Evolutionary conservation across 2,888 invertebrate genomes (phyloP).

Genomic region (Taphrorychus bicolor): DNA sequence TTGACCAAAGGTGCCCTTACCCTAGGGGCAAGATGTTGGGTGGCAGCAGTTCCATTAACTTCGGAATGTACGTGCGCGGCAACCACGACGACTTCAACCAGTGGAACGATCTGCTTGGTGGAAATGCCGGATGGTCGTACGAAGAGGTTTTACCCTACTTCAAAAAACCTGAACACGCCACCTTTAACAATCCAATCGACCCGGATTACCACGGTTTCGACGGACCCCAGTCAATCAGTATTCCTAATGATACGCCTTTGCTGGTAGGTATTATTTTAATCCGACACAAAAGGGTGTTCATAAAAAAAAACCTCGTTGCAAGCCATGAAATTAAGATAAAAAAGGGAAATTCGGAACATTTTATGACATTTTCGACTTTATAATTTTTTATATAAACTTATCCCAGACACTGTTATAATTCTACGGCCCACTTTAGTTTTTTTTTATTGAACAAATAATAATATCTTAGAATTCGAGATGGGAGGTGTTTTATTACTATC

Average conservation of each 20-base stretch:
- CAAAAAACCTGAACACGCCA: conserved; percentile 14
- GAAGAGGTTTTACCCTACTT: conserved; percentile 20
- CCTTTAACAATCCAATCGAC: not conserved
- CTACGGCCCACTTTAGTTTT: too few species aligned
- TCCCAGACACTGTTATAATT: too few species aligned
- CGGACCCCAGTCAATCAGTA: conserved; percentile 12
- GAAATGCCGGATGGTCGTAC: conserved; percentile 19
- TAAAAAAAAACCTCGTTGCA: too few species aligned
- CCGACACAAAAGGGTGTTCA: too few species aligned
- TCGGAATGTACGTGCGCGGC: conserved; percentile 23
- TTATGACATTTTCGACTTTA: too few species aligned
- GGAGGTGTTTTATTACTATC: too few species aligned
- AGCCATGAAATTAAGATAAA: too few species aligned
- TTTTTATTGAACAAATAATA: too few species aligned
- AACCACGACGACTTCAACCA: conserved; percentile 10
- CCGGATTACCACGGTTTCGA: conserved; percentile 11
- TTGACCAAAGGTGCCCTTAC: conserved; percentile 6
- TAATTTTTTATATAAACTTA: too few species aligned
- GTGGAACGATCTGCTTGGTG: not conserved
- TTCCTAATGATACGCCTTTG: conserved; percentile 17
- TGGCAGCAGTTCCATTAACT: conserved; percentile 24
- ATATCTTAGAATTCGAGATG: too few species aligned
- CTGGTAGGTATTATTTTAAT: too few species aligned
- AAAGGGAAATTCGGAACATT: too few species aligned
- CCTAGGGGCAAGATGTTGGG: conserved; percentile 26